Conservation (phyloP, 2,797 vertebrate species). For the Oreortyx pictus region DNA sequence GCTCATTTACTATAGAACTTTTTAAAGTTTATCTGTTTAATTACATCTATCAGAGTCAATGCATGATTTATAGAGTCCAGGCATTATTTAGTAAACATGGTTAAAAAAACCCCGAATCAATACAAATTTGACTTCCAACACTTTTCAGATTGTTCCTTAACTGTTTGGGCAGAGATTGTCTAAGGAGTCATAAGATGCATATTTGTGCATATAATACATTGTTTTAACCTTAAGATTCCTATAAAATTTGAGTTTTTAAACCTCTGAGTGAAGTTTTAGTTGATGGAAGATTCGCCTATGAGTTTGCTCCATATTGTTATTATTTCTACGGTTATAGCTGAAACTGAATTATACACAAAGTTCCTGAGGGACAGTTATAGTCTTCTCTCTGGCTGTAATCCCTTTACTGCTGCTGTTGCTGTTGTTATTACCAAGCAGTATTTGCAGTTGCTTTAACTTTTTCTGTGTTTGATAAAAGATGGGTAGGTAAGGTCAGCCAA, state of each 20-base stretch:
- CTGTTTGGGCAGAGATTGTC: conserved; percentile 8
- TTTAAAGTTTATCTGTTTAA: conserved; percentile 9
- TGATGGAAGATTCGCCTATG: not conserved
- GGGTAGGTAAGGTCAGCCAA: conserved; percentile 17
- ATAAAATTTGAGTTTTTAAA: conserved; percentile 51
- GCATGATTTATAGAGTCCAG: not conserved
- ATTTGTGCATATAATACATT: not conserved
- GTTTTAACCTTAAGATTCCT: conserved; percentile 32
- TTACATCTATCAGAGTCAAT: not conserved
- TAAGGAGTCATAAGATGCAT: conserved; percentile 11
- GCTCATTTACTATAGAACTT: not conserved
- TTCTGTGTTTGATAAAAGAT: conserved; percentile 18
- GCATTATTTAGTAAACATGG: not conserved
- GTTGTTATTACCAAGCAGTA: not conserved
- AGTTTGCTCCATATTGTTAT: conserved; percentile 28
- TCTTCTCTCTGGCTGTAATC: not conserved
- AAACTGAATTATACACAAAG: conserved; percentile 49
- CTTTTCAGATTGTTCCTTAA: not conserved
- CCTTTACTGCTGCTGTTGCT: not conserved
- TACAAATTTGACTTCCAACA: conserved; percentile 30
- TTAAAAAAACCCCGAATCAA: not conserved
- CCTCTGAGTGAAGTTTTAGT: conserved; percentile 12
- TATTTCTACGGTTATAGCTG: conserved; percentile 6
- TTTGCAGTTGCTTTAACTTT: conserved; percentile 34
- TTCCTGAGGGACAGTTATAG: conserved; percentile 39